A percentile compares a stretch with the other conserved stretches of the same genome.
Conservation (phyloP, 2,113 vertebrate species). For the Proterorhinus semilunaris region DNA sequence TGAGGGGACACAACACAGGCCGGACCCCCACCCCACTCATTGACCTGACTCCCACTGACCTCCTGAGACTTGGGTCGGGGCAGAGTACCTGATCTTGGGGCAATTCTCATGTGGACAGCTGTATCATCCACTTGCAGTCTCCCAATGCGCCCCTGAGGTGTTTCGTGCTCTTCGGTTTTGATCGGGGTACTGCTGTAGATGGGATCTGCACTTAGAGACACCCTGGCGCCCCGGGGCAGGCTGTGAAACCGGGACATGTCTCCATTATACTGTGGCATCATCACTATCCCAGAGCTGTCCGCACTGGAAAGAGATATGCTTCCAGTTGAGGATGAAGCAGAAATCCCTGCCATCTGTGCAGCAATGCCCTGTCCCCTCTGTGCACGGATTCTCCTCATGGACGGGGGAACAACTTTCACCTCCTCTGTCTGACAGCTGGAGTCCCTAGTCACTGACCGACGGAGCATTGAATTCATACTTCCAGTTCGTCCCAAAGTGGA, state of each 20-base stretch:
- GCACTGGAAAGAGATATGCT: constrained; percentile 87
- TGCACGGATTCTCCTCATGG: constrained; percentile 91
- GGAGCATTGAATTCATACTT: constrained; percentile 71
- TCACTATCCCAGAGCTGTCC: constrained; percentile 76
- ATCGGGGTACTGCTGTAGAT: constrained; percentile 73
- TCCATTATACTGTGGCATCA: constrained; percentile 71
- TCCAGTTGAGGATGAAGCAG: constrained; percentile 85
- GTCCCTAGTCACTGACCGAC: constrained; percentile 84
- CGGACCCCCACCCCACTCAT: constrained; percentile 75
- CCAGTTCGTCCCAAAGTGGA: constrained; percentile 84
- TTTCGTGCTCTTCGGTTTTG: constrained; percentile 69
- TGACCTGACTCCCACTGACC: constrained; percentile 70
- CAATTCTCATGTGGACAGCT: constrained; percentile 76
- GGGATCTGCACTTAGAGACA: constrained; percentile 82
- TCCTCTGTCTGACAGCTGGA: constrained; percentile 95
- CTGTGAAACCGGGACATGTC: constrained; percentile 87
- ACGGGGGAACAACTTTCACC: constrained; percentile 89
- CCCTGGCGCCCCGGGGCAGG: constrained; percentile 85
- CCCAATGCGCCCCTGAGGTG: constrained; percentile 72
- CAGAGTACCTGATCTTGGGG: constrained; percentile 60
- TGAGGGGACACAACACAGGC: constrained; percentile 88
- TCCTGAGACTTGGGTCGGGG: constrained; percentile 87
- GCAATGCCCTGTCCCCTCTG: constrained; percentile 95
- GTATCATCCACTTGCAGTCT: constrained; percentile 80
- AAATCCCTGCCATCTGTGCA: constrained; percentile 90